Percentiles rank a stretch among this genome's conserved stretches.
Evolutionary conservation across 1,140 invertebrate genomes (phyloP).

Genomic region (Notospermus geniculatus): DNA sequence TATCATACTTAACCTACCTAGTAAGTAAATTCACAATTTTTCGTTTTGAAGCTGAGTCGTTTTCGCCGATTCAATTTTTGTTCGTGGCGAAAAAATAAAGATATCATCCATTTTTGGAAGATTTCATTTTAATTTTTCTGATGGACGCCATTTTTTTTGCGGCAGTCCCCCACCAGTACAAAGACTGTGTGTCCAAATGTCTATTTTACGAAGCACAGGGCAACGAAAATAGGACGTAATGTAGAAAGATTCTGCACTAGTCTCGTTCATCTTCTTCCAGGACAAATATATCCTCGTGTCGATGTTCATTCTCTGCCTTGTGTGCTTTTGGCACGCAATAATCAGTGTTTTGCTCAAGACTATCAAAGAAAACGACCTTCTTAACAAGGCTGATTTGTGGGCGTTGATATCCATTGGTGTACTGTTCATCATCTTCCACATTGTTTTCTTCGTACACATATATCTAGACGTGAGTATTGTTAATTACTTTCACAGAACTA

Average conservation of each 20-base stretch:
- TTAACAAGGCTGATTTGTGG: neutral
- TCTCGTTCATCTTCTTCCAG: conserved; percentile 13
- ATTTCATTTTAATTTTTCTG: too few relatives aligned
- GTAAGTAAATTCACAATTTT: too few relatives aligned
- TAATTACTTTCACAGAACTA: too few relatives aligned
- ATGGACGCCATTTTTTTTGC: too few relatives aligned
- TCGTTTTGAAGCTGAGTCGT: too few relatives aligned
- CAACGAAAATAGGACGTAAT: neutral
- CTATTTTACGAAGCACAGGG: too few relatives aligned
- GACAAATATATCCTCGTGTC: conserved; percentile 34
- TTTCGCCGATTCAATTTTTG: too few relatives aligned
- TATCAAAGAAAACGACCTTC: neutral
- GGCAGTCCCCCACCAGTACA: too few relatives aligned
- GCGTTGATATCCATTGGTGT: neutral
- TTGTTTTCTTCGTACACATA: conserved; percentile 4
- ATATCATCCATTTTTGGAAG: too few relatives aligned
- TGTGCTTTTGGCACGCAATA: conserved; percentile 32
- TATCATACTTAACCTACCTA: conserved; percentile 50
- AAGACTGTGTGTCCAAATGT: too few relatives aligned
- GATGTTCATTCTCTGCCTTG: conserved; percentile 26
- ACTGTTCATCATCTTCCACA: neutral
- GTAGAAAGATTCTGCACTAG: neutral
- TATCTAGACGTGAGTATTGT: conserved; percentile 8
- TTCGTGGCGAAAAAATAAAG: too few relatives aligned
- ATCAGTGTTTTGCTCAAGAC: conserved; percentile 16